phyloP scores from a whole-genome alignment of 2,888 invertebrate species.

The Lasiommata megera region DNA sequence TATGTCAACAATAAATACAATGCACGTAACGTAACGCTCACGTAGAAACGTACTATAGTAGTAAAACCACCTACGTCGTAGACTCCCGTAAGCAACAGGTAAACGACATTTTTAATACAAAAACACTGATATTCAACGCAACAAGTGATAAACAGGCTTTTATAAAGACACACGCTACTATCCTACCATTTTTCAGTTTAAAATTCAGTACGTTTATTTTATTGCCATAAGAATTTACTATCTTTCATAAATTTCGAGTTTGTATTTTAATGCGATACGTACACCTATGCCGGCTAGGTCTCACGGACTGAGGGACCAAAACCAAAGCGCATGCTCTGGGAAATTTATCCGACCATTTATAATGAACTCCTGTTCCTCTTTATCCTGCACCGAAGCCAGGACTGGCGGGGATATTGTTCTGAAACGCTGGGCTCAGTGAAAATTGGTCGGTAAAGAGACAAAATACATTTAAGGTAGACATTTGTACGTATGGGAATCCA shows the following conservation, averaged over 20 bases:
- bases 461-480: constrained; percentile 38
- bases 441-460: constrained; percentile 41
- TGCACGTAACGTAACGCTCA: neutral
- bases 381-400: constrained; percentile 17
- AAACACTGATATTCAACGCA: constrained; percentile 14
- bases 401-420: constrained; percentile 23
- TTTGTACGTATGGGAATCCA: constrained; percentile 54
- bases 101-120: constrained; percentile 42
- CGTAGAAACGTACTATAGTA: neutral
- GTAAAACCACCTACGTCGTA: constrained; percentile 39
- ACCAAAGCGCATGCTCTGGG: constrained; percentile 61
- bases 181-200: neutral
- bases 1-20: neutral
- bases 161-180: neutral
- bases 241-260: neutral
- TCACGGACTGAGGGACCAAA: constrained; percentile 34
- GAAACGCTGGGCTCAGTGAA: constrained; percentile 35
- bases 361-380: constrained; percentile 43
- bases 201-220: constrained; percentile 5
- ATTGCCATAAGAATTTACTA: neutral
- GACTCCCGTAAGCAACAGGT: constrained; percentile 38
- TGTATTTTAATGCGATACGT: constrained; percentile 12
- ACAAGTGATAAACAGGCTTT: constrained; percentile 21
- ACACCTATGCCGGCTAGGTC: constrained; percentile 8
- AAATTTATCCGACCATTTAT: constrained; percentile 46